Conservation (phyloP, 2,888 invertebrate species). For the Sceliomorpha sp. region DNA sequence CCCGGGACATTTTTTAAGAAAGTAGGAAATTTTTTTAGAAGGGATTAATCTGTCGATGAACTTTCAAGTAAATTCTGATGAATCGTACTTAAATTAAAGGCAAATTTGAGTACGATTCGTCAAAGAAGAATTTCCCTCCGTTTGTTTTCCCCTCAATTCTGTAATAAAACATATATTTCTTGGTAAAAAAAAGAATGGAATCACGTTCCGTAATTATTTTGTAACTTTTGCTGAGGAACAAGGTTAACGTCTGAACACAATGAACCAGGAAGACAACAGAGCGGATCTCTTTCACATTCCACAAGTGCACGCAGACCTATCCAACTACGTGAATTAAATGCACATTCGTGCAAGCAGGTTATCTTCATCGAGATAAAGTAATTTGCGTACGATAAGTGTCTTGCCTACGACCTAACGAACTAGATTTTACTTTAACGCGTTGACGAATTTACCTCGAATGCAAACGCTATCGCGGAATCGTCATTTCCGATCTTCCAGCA, state of each 20-base stretch:
- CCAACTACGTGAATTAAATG: conserved; percentile 39
- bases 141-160: too few species aligned
- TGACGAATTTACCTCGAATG: conserved; percentile 83
- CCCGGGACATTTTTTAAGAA: too few species aligned
- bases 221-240: conserved; percentile 46
- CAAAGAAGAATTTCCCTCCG: conserved; percentile 33
- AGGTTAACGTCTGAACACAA: conserved; percentile 54
- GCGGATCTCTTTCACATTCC: conserved; percentile 50
- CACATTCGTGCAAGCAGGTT: conserved; percentile 28
- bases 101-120: too few species aligned
- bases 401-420: conserved; percentile 17
- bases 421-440: not conserved
- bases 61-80: too few species aligned
- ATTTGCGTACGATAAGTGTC: conserved; percentile 38
- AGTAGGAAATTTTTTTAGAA: too few species aligned
- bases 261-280: conserved; percentile 54
- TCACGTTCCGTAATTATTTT: too few species aligned
- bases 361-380: conserved; percentile 36
- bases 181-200: too few species aligned
- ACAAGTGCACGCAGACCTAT: conserved; percentile 30
- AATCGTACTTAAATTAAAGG: too few species aligned
- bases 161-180: too few species aligned
- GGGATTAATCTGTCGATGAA: too few species aligned
- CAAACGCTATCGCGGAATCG: conserved; percentile 92
- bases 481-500: conserved; percentile 83